Evolutionary conservation across 2,888 invertebrate genomes (phyloP).

Genomic region (Troides helena): DNA sequence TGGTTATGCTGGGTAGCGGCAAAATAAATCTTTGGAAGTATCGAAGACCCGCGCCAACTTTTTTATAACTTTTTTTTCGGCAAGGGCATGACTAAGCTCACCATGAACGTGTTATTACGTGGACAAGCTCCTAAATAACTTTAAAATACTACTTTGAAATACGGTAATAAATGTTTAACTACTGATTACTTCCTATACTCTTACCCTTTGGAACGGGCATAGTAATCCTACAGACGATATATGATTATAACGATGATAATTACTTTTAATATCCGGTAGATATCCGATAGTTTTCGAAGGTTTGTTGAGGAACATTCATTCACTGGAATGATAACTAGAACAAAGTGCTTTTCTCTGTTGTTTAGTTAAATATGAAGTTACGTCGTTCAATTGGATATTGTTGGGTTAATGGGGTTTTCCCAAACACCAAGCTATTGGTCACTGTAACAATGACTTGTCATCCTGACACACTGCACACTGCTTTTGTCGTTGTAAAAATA

Average conservation of each 20-base stretch:
- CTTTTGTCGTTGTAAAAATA: constrained; percentile 29
- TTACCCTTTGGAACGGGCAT: not conserved
- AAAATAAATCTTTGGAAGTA: constrained; percentile 25
- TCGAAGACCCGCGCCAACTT: constrained; percentile 43
- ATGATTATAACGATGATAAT: no score
- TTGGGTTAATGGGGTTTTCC: constrained; percentile 19
- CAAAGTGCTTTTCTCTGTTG: no score
- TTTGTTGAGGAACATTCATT: no score
- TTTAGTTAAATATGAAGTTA: no score
- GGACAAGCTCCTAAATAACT: not conserved
- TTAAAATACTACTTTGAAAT: not conserved
- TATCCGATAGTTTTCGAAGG: no score
- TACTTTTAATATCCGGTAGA: no score
- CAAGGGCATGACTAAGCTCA: constrained; percentile 41
- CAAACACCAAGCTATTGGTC: constrained; percentile 9
- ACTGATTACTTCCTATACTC: not conserved
- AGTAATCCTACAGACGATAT: no score
- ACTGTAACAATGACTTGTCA: constrained; percentile 26
- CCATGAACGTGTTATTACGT: constrained; percentile 32
- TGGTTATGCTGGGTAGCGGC: not conserved
- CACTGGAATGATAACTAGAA: no score
- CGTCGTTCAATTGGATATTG: no score
- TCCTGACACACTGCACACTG: constrained; percentile 24
- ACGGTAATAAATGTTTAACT: not conserved
- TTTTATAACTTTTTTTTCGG: constrained; percentile 39